Evolutionary conservation across 2,888 invertebrate genomes (phyloP).

Genomic region (Drosophila pseudotalamancana): DNA sequence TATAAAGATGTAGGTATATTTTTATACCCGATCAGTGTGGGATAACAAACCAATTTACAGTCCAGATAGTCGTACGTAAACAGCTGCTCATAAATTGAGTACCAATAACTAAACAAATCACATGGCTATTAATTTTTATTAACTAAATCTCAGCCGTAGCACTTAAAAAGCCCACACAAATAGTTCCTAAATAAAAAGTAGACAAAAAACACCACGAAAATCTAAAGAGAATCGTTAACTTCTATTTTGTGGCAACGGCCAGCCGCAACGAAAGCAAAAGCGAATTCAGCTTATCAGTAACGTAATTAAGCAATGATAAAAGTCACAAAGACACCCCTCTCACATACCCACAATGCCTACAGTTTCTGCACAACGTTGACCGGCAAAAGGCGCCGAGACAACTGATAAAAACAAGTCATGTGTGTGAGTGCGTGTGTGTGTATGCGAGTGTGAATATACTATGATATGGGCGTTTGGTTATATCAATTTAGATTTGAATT

Average conservation of each 20-base stretch:
- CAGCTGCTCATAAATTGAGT: conserved; percentile 42
- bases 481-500: conserved; percentile 78
- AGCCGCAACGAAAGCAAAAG: conserved; percentile 48
- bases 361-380: conserved; percentile 19
- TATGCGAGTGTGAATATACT: conserved; percentile 6
- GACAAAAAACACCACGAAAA: conserved; percentile 7
- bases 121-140: conserved; percentile 73
- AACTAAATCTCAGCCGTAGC: conserved; percentile 67
- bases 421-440: background rate
- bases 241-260: conserved; percentile 48
- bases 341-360: conserved; percentile 9
- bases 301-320: conserved; percentile 77
- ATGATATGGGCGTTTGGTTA: conserved; percentile 43
- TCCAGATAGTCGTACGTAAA: conserved; percentile 35
- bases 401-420: conserved; percentile 53
- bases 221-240: conserved; percentile 35
- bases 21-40: conserved; percentile 9
- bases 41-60: conserved; percentile 48
- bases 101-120: conserved; percentile 69
- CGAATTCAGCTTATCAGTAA: conserved; percentile 70
- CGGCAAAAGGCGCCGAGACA: conserved; percentile 40
- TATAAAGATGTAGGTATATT: background rate
- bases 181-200: conserved; percentile 21
- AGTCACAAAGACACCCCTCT: conserved; percentile 40
- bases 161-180: conserved; percentile 43